Percentiles rank a stretch among this genome's conserved stretches.
phyloP scores from a whole-genome alignment of 2,797 vertebrate species.

The Hirundo rustica region DNA sequence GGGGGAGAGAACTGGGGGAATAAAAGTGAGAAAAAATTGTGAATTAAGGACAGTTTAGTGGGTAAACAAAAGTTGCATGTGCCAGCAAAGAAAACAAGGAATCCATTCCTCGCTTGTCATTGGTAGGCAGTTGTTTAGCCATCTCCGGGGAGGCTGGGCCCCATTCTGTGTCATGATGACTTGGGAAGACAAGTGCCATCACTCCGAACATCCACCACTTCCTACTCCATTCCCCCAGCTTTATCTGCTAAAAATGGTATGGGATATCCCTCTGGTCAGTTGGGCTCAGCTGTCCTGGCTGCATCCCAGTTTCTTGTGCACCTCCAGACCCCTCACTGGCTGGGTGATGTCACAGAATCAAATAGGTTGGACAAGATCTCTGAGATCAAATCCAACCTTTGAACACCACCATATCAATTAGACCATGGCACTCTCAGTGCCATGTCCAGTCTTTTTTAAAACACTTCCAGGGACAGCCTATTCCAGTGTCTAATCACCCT shows the following conservation, averaged over 20 bases:
- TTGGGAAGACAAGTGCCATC: background rate
- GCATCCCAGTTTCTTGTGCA: background rate
- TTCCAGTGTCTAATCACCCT: background rate
- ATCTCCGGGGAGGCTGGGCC: background rate
- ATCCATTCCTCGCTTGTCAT: background rate
- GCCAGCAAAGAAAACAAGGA: background rate
- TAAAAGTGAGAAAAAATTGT: background rate
- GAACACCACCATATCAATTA: background rate
- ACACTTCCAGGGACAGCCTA: background rate
- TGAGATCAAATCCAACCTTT: background rate
- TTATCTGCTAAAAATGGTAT: background rate
- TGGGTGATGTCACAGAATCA: background rate
- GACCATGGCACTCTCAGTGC: background rate
- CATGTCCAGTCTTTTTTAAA: background rate
- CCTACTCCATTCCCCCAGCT: background rate
- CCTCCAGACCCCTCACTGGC: background rate
- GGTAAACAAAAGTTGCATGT: accelerated
- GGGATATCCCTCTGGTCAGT: background rate
- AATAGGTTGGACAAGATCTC: background rate
- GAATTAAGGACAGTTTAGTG: background rate
- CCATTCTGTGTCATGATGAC: background rate
- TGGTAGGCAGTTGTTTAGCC: background rate
- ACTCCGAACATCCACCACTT: background rate
- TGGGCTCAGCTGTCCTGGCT: background rate
- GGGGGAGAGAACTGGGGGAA: background rate